Conservation (phyloP, 30 jellyfish, hydroid and myxozoan species). For the Pelagia noctiluca region DNA sequence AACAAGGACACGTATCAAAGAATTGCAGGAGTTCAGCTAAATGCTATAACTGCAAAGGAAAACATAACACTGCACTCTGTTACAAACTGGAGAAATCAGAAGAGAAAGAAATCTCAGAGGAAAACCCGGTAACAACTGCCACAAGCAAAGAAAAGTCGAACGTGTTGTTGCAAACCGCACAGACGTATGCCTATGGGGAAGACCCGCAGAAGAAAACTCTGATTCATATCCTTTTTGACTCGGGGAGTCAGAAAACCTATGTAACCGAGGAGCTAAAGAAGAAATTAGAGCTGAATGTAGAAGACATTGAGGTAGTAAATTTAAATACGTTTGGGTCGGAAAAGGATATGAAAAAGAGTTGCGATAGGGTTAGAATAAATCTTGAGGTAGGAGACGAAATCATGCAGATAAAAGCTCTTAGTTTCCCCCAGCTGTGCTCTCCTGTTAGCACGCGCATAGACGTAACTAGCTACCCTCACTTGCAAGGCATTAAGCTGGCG, state of each 20-base stretch:
- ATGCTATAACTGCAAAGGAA: conserved; percentile 9
- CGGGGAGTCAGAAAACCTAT: conserved; percentile 61
- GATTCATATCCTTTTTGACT: conserved; percentile 41
- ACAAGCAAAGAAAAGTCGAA: neutral
- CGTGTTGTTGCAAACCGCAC: conserved; percentile 16
- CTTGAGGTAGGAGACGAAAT: conserved; percentile 34
- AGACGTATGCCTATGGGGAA: conserved; percentile 23
- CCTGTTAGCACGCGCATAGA: conserved; percentile 31
- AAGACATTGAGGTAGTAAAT: conserved; percentile 27
- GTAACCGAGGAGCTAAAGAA: conserved; percentile 45
- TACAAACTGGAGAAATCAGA: neutral
- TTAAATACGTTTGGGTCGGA: conserved; percentile 56
- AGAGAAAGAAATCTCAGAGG: neutral
- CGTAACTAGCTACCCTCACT: conserved; percentile 29
- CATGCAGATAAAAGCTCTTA: conserved; percentile 13
- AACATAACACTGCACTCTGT: conserved; percentile 30
- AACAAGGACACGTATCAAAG: conserved; percentile 3
- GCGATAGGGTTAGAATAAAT: conserved; percentile 26
- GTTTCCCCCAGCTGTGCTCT: conserved; percentile 20
- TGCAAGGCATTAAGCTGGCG: conserved; percentile 50
- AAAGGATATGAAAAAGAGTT: conserved; percentile 18
- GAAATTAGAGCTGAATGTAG: conserved; percentile 18
- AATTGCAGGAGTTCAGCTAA: conserved; percentile 14
- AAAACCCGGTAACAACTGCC: conserved; percentile 15
- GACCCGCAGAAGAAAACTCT: conserved; percentile 3